Evolutionary conservation across 2,888 invertebrate species (phyloP).

Genomic region (Eupithecia inturbata): DNA sequence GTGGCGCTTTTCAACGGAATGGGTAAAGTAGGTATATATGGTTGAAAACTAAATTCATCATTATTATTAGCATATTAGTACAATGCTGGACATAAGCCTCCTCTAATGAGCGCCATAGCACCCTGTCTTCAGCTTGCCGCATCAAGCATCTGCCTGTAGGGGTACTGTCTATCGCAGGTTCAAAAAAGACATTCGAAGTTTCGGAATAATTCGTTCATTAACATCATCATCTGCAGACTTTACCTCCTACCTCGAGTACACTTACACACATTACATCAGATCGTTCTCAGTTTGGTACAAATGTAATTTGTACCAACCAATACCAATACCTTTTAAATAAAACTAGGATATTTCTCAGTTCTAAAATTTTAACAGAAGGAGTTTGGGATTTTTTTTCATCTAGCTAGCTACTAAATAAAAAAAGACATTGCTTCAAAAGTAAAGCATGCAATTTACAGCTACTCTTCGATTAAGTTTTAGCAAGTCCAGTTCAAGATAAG

Average conservation of each 20-base stretch:
- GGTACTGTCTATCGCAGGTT: too few species aligned
- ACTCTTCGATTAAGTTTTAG: constrained; percentile 64
- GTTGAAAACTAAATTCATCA: neutral
- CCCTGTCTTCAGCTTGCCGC: too few species aligned
- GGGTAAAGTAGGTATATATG: neutral
- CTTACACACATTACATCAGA: neutral
- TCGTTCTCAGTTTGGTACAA: neutral
- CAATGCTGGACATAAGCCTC: too few species aligned
- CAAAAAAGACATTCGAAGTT: neutral
- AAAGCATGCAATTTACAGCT: constrained; percentile 43
- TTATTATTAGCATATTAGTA: too few species aligned
- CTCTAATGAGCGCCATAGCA: too few species aligned
- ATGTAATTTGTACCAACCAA: too few species aligned
- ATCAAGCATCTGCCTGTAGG: too few species aligned
- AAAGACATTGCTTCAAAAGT: neutral
- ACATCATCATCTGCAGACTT: neutral
- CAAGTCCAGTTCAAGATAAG: constrained; percentile 76
- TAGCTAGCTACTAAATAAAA: neutral
- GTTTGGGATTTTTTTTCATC: neutral
- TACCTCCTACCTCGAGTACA: neutral
- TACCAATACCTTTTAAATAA: too few species aligned
- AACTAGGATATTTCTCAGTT: neutral
- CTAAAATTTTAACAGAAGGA: neutral
- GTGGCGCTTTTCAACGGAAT: neutral
- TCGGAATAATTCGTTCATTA: neutral